A percentile compares a stretch with the other conserved stretches of the same genome.
Conservation (phyloP, 1,140 invertebrate genomes). For the Thaumatotibia leucotreta region DNA sequence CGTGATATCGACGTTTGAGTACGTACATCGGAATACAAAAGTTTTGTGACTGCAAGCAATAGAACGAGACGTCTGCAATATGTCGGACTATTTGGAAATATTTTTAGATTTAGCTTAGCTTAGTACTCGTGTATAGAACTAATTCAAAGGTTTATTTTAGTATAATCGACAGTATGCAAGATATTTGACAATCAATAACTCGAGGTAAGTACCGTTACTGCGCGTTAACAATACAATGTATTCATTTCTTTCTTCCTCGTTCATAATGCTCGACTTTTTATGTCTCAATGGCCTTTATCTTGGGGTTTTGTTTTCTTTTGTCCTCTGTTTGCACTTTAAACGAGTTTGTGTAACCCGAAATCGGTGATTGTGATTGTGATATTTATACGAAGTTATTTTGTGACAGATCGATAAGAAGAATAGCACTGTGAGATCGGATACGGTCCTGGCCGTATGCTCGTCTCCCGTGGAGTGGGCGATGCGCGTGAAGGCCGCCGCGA, state of each 20-base stretch:
- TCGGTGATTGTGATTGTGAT: slow-evolving; percentile 38
- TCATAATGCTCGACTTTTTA: slow-evolving; percentile 61
- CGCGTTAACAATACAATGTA: slow-evolving; percentile 35
- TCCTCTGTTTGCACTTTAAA: slow-evolving; percentile 54
- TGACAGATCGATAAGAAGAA: slow-evolving; percentile 71
- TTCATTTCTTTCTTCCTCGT: slow-evolving; percentile 52
- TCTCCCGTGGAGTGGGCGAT: slow-evolving; percentile 55
- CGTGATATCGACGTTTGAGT: slow-evolving; percentile 30
- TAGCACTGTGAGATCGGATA: slow-evolving; percentile 60
- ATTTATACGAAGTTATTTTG: slow-evolving; percentile 62
- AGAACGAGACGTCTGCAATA: slow-evolving; percentile 72
- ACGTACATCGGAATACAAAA: slow-evolving; percentile 45
- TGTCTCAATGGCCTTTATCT: slow-evolving; percentile 74
- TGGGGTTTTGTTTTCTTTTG: slow-evolving; percentile 71
- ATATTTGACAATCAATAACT: slow-evolving; percentile 55
- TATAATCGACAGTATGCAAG: slow-evolving; percentile 55
- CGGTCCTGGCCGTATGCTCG: slow-evolving; percentile 46
- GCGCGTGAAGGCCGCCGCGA: slow-evolving; percentile 55
- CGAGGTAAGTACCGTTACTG: slow-evolving; percentile 42
- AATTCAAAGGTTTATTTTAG: slow-evolving; percentile 43
- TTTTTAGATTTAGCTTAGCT: slow-evolving; percentile 67
- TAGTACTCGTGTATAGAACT: slow-evolving; percentile 40
- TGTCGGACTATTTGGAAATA: slow-evolving; percentile 76
- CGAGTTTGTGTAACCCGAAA: slow-evolving; percentile 48
- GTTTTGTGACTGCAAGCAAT: slow-evolving; percentile 44